Evolutionary conservation across 2,113 vertebrate species (phyloP).

Genomic region (Sminthopsis crassicaudata): DNA sequence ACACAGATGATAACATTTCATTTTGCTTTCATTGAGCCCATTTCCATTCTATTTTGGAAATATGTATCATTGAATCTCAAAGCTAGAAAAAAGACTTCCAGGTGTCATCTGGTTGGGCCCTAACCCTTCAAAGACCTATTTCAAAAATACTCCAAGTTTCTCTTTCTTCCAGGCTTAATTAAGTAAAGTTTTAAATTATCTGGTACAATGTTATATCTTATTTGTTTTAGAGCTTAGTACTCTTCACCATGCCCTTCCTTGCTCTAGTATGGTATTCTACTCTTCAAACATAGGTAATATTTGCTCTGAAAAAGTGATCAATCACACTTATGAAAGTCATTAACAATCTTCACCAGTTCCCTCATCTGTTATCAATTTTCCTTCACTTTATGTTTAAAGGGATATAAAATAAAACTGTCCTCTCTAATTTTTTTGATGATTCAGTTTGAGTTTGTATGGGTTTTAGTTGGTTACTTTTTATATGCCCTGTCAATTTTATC

Average conservation of each 20-base stretch:
- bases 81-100: constrained; percentile 49
- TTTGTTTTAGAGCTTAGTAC: constrained; percentile 2
- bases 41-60: constrained; percentile 59
- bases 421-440: background rate
- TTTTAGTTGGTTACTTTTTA: background rate
- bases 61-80: constrained; percentile 48
- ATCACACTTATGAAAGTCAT: background rate
- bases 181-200: constrained; percentile 38
- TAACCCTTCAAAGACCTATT: constrained; percentile 39
- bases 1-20: constrained; percentile 49
- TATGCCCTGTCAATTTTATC: background rate
- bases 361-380: background rate
- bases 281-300: background rate
- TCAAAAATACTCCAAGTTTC: constrained; percentile 30
- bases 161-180: background rate
- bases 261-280: background rate
- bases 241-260: background rate
- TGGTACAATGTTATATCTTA: background rate
- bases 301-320: background rate
- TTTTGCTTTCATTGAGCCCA: constrained; percentile 35
- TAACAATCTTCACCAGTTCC: background rate
- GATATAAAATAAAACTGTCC: background rate
- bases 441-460: background rate
- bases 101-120: constrained; percentile 40
- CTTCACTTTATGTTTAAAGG: background rate